Percentiles rank a stretch among this genome's conserved stretches.
Conservation (phyloP, 2,888 invertebrate genomes). For the Caenorhabditis sp. region DNA sequence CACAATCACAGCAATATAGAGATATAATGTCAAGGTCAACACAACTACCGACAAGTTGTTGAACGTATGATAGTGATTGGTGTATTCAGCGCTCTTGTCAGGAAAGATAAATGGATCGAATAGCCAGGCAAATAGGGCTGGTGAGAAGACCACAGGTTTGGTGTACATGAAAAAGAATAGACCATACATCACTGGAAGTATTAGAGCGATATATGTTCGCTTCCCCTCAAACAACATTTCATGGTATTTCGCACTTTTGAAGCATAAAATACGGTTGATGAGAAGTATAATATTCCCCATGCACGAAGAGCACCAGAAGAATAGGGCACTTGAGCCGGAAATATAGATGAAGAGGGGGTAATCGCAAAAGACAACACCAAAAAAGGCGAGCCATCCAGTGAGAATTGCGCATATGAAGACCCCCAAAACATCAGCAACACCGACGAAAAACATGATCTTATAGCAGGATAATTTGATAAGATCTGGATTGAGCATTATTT, state of each 20-base stretch:
- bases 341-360: constrained; percentile 14
- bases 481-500: constrained; percentile 12
- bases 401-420: constrained; percentile 11
- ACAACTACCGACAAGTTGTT: neutral
- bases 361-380: constrained; percentile 16
- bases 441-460: constrained; percentile 24
- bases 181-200: constrained; percentile 5
- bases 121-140: constrained; percentile 2
- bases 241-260: neutral
- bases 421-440: constrained; percentile 9
- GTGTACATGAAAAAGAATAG: constrained; percentile 12
- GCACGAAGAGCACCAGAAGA: constrained; percentile 20
- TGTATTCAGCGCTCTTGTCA: neutral
- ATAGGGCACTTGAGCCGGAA: constrained; percentile 3
- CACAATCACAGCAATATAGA: neutral
- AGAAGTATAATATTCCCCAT: constrained; percentile 12
- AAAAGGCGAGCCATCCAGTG: constrained; percentile 10
- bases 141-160: constrained; percentile 5
- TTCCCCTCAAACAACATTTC: neutral
- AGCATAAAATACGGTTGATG: constrained; percentile 11
- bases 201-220: neutral
- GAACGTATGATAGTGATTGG: neutral
- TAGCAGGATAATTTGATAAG: constrained; percentile 15
- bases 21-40: neutral
- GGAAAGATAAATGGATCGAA: constrained; percentile 17